These are phyloP conservation scores for Sphecodes monilicornis DNA, from an alignment of 2,888 invertebrate species.

Conservation along the genomic window DNA sequence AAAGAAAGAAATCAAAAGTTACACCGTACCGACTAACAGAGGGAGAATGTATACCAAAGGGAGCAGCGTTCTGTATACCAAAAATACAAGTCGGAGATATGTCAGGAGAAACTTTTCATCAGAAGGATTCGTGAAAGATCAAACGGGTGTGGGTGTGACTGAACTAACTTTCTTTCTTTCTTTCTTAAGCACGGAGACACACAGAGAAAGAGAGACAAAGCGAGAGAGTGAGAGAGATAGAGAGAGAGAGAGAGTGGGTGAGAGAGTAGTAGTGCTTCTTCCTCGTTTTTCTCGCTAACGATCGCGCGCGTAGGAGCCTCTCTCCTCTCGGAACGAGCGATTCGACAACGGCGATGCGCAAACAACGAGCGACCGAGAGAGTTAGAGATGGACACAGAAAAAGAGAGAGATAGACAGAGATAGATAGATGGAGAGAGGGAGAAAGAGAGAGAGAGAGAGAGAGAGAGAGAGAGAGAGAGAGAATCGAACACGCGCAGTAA, in stretches of 20 bases:
- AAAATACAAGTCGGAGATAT: slow-evolving; percentile 5
- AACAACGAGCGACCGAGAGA: slow-evolving; percentile 10
- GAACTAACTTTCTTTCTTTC: slow-evolving; percentile 20
- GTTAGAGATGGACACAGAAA: background rate
- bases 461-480: slow-evolving; percentile 23
- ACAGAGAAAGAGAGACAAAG: background rate
- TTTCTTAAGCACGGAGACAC: slow-evolving; percentile 20
- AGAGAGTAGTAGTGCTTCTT: slow-evolving; percentile 39
- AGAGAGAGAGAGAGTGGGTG: slow-evolving; percentile 40
- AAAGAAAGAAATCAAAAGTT: slow-evolving; percentile 28
- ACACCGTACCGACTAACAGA: slow-evolving; percentile 13
- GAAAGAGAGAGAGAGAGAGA: slow-evolving; percentile 63
- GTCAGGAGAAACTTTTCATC: background rate
- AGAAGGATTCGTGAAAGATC: slow-evolving; percentile 11
- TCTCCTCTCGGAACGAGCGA: background rate
- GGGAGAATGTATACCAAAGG: slow-evolving; percentile 1
- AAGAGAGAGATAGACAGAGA: background rate
- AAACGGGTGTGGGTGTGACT: background rate
- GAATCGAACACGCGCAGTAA: slow-evolving; percentile 47
- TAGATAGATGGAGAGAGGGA: background rate
- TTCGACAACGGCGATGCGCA: slow-evolving; percentile 21
- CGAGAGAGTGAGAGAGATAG: background rate
- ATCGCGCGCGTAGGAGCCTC: slow-evolving; percentile 12
- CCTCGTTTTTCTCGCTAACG: slow-evolving; percentile 73
- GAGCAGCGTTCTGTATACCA: background rate